Evolutionary conservation across 2,797 vertebrate genomes (phyloP), one percentile per base, ranked within the genome.

Genomic region (Siniperca obscura): DNA sequence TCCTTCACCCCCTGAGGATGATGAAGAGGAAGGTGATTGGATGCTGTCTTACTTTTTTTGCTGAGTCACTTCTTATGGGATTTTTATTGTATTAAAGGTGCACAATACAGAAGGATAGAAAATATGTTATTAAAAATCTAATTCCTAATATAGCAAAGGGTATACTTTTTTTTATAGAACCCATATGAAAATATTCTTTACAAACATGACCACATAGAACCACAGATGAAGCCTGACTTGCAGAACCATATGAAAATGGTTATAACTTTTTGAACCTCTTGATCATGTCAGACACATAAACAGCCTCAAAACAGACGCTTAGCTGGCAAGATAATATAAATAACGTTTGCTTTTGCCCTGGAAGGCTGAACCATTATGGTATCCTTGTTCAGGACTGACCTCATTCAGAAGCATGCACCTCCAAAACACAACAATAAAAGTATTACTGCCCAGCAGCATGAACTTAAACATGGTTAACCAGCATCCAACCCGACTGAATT

Each of bases 1-100:
- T 81, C 97, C 98, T 3, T 99, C 98, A 16, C 98, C 98, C 30
- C 98, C 98, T 0, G 98, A 99, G 86, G 98, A 99, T 68, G 98
- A 99, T 30, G 98, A 99, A 85, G 98, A 99, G 81, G 98, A 99
- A 97, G 98, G 98, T 99, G 87, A 95, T 53, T 81, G 7, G 53
- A 76, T 59, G 2, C 53, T 25, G 17, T 55, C 17, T 48, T 56
- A 38, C 21, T 64, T 66, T 76, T 76, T 72, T 61, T 4, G 5
- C 34, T 69, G 8, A 17, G 4, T 38, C 22, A 59, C 25, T 44
- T 70, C 8, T 71, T n/a, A 36, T 30, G 0, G 27, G 22, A 7
- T 65, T 57, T 38, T 72, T 48, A 7, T 50, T 65, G 55, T 50
- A 53, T 79, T 71, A 62, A 64, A 76, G 9, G 7, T 42, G 59